Base-by-base conservation (phyloP, 1,140 invertebrate species). In the Ylistrum balloti region DNA sequence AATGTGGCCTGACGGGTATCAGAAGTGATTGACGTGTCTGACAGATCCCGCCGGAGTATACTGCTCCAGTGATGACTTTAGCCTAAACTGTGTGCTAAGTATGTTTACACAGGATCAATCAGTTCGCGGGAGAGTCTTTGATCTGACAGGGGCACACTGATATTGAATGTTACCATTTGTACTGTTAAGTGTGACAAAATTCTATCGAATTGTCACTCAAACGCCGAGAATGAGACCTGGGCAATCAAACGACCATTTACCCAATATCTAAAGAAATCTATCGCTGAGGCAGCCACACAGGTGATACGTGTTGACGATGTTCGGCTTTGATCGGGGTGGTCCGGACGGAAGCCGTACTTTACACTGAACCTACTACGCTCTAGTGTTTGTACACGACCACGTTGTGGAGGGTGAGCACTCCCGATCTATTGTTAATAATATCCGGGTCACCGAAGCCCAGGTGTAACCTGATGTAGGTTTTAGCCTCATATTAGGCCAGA, bases 121-220 rank as follows among this genome's bases (percentile, higher is more conserved):
- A 74, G 56, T 74, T 74, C 5, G 28, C 22, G 5, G 56, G 17
- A 3, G 28, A 74, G 56, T 11, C 56, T 74, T 74, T 74, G 56
- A 74, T 74, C 56, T 74, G 56, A 74, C 56, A 74, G n/a, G 56
- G 56, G 35, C 3, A 28, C 56, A n/a, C 56, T 74, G 56, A 74
- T 74, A 74, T 28, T 74, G 56, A 74, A 74, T 74, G 56, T 74
- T 28, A 17, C 56, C 56, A 74, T 28, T 74, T 74, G 56, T 74
- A 28, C 56, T n/a, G n/a, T 17, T 74, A 17, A 74, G 56, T 74
- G 56, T 74, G 56, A 74, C 56, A 74, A 11, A 74, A n/a, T 74
- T 74, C 56, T 74, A 74, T 74, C 56, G 56, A 74, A 74, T 74
- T 74, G 56, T 74, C 56, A 74, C 56, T 74, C 56, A 74, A 74